phyloP scores from a whole-genome alignment of 1,140 invertebrate species.

The Acyrthosiphon pisum region DNA sequence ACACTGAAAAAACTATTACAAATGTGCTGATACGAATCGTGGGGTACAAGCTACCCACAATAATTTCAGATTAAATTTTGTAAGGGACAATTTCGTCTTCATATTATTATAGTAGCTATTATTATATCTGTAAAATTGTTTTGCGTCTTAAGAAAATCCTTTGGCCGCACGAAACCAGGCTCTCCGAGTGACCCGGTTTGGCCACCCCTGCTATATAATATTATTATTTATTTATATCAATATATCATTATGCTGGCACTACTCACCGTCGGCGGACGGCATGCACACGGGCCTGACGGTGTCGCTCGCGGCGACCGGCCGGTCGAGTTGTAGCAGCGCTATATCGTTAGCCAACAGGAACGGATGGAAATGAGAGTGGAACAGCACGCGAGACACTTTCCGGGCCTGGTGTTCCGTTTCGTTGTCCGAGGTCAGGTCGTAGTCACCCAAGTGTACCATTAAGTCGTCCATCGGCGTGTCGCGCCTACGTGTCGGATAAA shows the following conservation, averaged over 20 bases:
- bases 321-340: slow-evolving; percentile 66
- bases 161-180: too few species aligned
- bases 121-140: background rate
- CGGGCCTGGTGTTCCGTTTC: slow-evolving; percentile 62
- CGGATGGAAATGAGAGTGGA: slow-evolving; percentile 64
- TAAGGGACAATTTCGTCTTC: too few species aligned
- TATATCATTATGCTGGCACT: background rate
- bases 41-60: too few species aligned
- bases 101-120: background rate
- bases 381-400: slow-evolving; percentile 61
- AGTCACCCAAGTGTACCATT: slow-evolving; percentile 62
- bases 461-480: slow-evolving; percentile 62
- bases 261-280: slow-evolving; percentile 60
- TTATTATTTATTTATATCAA: too few species aligned
- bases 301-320: slow-evolving; percentile 63
- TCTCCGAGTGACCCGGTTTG: too few species aligned
- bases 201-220: too few species aligned
- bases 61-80: too few species aligned
- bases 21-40: too few species aligned
- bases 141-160: too few species aligned
- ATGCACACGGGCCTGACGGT: slow-evolving; percentile 68
- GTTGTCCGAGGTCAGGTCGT: slow-evolving; percentile 62
- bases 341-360: slow-evolving; percentile 67
- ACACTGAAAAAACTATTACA: too few species aligned
- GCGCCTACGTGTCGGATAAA: slow-evolving; percentile 58